Percentiles rank a stretch among this genome's conserved stretches.
Conservation (phyloP, 2,888 invertebrate species). For the Brenthis ino region DNA sequence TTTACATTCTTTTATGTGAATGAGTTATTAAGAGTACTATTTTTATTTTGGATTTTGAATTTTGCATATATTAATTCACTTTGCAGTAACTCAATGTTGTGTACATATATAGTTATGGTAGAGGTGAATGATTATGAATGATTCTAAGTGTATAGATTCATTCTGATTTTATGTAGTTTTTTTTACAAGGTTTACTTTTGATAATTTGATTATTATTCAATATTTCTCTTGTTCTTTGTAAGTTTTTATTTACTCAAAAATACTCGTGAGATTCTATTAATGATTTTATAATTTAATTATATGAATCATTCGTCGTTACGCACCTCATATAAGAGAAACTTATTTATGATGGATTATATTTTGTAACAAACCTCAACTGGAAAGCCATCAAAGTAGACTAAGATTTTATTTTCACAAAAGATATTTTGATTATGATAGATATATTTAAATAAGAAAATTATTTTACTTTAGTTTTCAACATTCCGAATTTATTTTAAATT, state of each 20-base stretch:
- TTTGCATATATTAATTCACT: not conserved
- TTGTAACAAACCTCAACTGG: not conserved
- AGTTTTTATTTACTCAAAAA: not conserved
- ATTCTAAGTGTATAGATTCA: not conserved
- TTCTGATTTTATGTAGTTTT: not conserved
- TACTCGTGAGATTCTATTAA: not conserved
- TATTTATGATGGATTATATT: conserved; percentile 11
- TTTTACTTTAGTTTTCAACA: conserved; percentile 13
- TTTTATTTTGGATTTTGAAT: too few relatives aligned
- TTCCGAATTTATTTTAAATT: conserved; percentile 20
- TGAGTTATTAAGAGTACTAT: too few relatives aligned
- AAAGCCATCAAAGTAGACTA: conserved; percentile 1
- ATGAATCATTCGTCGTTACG: conserved; percentile 6
- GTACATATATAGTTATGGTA: conserved; percentile 5
- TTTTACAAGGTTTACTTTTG: not conserved
- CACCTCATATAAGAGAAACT: conserved; percentile 1
- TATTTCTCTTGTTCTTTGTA: not conserved
- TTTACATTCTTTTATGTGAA: not conserved
- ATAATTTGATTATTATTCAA: not conserved
- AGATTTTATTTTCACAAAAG: conserved; percentile 1
- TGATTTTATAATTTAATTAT: not conserved
- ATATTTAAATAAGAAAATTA: conserved; percentile 6
- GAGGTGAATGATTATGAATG: conserved; percentile 11
- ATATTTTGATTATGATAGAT: conserved; percentile 9
- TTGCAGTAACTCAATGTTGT: conserved; percentile 7